Evolutionary conservation across 2,888 invertebrate genomes (phyloP).

Genomic region (Plagodis dolabraria): DNA sequence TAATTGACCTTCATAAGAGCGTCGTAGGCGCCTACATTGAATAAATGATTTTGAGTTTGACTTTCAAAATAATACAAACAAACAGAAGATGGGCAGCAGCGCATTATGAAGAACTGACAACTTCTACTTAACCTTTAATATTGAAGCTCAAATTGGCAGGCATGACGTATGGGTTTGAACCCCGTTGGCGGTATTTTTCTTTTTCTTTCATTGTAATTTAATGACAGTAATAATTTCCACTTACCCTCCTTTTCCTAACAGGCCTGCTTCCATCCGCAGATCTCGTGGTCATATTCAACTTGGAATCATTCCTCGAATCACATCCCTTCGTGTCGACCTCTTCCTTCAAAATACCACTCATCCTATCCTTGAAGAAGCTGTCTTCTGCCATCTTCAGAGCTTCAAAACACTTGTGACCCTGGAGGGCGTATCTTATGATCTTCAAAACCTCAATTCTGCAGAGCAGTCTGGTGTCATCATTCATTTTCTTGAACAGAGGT

Average conservation of each 20-base stretch:
- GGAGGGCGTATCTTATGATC: constrained; percentile 70
- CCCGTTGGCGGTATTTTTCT: too few relatives aligned
- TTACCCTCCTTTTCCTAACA: constrained; percentile 68
- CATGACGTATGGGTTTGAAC: too few relatives aligned
- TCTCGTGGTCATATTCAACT: constrained; percentile 71
- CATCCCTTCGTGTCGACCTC: constrained; percentile 44
- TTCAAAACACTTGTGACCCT: constrained; percentile 72
- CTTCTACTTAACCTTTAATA: too few relatives aligned
- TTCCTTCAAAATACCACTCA: constrained; percentile 60
- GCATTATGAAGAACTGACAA: too few relatives aligned
- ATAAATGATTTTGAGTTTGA: too few relatives aligned
- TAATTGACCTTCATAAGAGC: too few relatives aligned
- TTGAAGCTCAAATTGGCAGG: too few relatives aligned
- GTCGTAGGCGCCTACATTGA: too few relatives aligned
- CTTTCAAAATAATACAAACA: too few relatives aligned
- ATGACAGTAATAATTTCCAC: constrained; percentile 24
- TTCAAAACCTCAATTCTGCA: constrained; percentile 76
- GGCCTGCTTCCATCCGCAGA: constrained; percentile 76
- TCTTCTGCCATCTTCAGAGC: constrained; percentile 65
- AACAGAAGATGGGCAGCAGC: too few relatives aligned
- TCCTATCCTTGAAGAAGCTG: constrained; percentile 58
- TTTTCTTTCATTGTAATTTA: neutral
- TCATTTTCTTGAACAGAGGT: constrained; percentile 77
- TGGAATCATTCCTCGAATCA: constrained; percentile 46
- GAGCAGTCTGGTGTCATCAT: constrained; percentile 70